phyloP scores from a whole-genome alignment of 2,797 vertebrate genomes.

The Hippopotamyrus pictus region DNA sequence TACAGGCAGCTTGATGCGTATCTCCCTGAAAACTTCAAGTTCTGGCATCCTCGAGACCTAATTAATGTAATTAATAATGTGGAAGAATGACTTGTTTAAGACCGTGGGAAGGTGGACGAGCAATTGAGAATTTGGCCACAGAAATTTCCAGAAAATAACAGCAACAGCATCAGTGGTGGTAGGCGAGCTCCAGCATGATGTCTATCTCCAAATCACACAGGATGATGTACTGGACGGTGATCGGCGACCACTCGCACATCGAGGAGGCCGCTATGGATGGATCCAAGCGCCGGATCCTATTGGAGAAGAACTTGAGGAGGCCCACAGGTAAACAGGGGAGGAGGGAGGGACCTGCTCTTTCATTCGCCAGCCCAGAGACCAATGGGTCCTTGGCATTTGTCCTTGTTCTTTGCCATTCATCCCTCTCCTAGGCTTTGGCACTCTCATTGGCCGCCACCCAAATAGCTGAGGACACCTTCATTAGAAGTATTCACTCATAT shows the following conservation, averaged over 20 bases:
- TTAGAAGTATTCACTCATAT: not conserved
- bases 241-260: slow-evolving; percentile 75
- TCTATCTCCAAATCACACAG: slow-evolving; percentile 38
- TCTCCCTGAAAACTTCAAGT: not conserved
- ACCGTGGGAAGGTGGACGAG: not conserved
- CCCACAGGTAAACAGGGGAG: slow-evolving; percentile 65
- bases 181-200: not conserved
- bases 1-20: not conserved
- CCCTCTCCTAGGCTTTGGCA: not conserved
- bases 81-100: not conserved
- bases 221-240: slow-evolving; percentile 85
- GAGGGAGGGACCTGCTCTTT: not conserved
- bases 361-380: not conserved
- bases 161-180: not conserved
- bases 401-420: not conserved
- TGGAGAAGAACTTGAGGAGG: slow-evolving; percentile 75
- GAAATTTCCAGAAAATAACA: not conserved
- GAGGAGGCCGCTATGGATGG: slow-evolving; percentile 82
- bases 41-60: not conserved
- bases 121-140: not conserved
- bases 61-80: not conserved
- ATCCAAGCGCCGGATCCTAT: slow-evolving; percentile 67
- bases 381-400: not conserved
- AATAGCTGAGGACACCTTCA: not conserved
- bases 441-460: not conserved